A percentile compares a stretch with the other conserved stretches of the same genome.
Evolutionary conservation across 2,797 vertebrate species (phyloP).

Genomic region (Malacoctenus gilli): DNA sequence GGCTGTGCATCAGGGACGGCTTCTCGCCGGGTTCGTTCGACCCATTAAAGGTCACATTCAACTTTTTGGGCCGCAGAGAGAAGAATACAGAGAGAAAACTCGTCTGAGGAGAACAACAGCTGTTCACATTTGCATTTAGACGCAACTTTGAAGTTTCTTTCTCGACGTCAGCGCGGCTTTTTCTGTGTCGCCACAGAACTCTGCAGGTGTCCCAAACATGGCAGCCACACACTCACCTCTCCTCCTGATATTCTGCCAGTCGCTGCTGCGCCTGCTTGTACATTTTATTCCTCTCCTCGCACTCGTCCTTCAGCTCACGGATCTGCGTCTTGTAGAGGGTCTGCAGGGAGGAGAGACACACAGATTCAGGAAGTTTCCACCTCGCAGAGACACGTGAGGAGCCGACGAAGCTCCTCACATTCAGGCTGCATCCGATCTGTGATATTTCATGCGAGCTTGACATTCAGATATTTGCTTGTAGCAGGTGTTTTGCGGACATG

Average conservation of each 20-base stretch:
- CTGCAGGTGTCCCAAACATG: no score
- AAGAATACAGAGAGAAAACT: slow-evolving; percentile 22
- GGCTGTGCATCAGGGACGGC: slow-evolving; percentile 16
- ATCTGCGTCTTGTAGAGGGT: slow-evolving; percentile 97
- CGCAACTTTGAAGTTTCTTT: no score
- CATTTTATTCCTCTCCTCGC: slow-evolving; percentile 89
- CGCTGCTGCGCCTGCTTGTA: slow-evolving; percentile 88
- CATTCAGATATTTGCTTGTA: slow-evolving; percentile 17
- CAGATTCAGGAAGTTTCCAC: slow-evolving; percentile 10
- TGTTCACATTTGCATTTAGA: no score
- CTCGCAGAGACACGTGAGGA: not conserved
- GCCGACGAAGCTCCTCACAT: not conserved
- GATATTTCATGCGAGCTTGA: not conserved
- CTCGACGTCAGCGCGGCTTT: no score
- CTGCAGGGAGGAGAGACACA: slow-evolving; percentile 67
- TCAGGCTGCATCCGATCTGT: not conserved
- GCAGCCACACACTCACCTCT: slow-evolving; percentile 88
- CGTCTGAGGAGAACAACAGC: no score
- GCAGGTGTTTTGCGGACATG: slow-evolving; percentile 10
- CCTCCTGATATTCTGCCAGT: slow-evolving; percentile 89
- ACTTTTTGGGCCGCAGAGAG: slow-evolving; percentile 7
- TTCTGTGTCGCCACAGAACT: no score
- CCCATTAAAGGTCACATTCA: slow-evolving; percentile 12
- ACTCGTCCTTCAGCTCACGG: slow-evolving; percentile 93
- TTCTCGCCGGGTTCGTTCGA: slow-evolving; percentile 23